These are phyloP conservation scores for Cisticola juncidis DNA, from an alignment of 2,113 vertebrate genomes.

Conservation along the genomic window DNA sequence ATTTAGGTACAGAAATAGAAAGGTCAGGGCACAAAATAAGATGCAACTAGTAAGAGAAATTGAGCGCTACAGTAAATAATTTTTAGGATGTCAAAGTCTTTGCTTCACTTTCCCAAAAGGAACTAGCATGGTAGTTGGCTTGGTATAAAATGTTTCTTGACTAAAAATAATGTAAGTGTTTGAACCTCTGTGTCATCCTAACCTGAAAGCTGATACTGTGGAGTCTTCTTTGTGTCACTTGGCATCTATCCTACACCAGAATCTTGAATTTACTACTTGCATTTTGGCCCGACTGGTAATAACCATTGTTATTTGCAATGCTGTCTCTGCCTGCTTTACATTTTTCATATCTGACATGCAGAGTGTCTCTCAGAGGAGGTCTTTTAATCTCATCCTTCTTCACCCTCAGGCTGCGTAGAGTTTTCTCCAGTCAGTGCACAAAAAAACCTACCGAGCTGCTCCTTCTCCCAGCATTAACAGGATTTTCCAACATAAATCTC, in stretches of 20 bases:
- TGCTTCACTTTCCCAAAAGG: slow-evolving; percentile 17
- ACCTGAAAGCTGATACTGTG: background rate
- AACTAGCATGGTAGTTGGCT: background rate
- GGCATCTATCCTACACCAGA: background rate
- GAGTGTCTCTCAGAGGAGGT: background rate
- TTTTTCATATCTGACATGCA: background rate
- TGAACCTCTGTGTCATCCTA: background rate
- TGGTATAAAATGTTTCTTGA: background rate
- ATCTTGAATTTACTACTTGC: background rate
- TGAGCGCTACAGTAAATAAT: slow-evolving; percentile 10
- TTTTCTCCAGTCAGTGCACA: background rate
- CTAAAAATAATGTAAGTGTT: slow-evolving; percentile 10
- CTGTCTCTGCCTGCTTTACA: background rate
- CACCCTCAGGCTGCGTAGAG: background rate
- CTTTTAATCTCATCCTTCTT: slow-evolving; percentile 11
- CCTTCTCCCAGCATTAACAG: background rate
- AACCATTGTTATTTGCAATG: background rate
- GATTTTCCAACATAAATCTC: background rate
- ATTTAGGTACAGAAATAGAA: background rate
- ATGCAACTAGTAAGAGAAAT: background rate
- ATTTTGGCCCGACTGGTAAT: background rate
- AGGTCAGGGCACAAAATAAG: background rate
- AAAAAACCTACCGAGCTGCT: background rate
- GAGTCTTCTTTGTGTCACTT: background rate
- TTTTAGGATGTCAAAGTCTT: slow-evolving; percentile 18